These are phyloP conservation scores for Syrphus vitripennis DNA, from an alignment of 2,888 invertebrate genomes.

Conservation along the genomic window DNA sequence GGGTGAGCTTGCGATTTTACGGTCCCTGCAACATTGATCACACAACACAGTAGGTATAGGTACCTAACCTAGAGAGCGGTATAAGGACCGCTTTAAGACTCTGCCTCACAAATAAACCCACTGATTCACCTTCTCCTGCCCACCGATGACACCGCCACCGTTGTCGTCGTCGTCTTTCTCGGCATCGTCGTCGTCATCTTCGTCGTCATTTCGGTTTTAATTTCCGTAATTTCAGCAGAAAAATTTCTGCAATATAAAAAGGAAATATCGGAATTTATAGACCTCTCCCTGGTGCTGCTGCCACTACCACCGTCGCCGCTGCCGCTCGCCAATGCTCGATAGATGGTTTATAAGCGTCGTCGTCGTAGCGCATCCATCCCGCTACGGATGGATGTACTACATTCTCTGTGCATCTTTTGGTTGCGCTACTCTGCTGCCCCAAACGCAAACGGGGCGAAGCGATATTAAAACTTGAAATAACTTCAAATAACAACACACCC, in stretches of 20 bases:
- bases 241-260: slow-evolving; percentile 81
- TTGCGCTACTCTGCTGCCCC: slow-evolving; percentile 48
- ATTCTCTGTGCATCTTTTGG: slow-evolving; percentile 54
- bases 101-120: slow-evolving; percentile 59
- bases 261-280: slow-evolving; percentile 81
- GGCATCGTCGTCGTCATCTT: slow-evolving; percentile 35
- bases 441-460: slow-evolving; percentile 71
- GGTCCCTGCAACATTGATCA: slow-evolving; percentile 71
- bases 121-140: slow-evolving; percentile 57
- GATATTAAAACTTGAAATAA: slow-evolving; percentile 80
- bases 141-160: background rate
- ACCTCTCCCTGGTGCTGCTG: slow-evolving; percentile 73
- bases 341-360: slow-evolving; percentile 64
- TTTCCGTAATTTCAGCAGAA: slow-evolving; percentile 81
- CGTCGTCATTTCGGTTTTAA: slow-evolving; percentile 80
- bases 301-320: slow-evolving; percentile 8
- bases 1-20: slow-evolving; percentile 66
- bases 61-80: slow-evolving; percentile 53
- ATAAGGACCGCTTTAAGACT: slow-evolving; percentile 67
- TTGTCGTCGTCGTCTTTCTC: slow-evolving; percentile 26
- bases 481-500: slow-evolving; percentile 65
- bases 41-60: no score
- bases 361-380: slow-evolving; percentile 64
- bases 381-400: slow-evolving; percentile 41
- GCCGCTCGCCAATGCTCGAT: slow-evolving; percentile 26